Conservation (phyloP, 2,888 invertebrate species). For the Pollenia amentaria region DNA sequence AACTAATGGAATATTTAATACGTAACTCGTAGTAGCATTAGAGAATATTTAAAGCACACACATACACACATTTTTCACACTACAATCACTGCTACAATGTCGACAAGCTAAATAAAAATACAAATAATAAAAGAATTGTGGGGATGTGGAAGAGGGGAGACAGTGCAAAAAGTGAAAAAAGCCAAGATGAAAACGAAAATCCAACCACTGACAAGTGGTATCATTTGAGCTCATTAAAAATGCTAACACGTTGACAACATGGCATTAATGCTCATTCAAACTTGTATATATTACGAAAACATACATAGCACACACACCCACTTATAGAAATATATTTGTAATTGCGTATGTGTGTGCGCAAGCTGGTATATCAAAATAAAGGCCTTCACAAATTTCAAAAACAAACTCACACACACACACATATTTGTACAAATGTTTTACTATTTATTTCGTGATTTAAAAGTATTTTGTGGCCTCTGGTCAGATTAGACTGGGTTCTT, state of each 20-base stretch:
- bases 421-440: not conserved
- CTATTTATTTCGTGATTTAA: constrained; percentile 9
- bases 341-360: not conserved
- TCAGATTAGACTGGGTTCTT: not conserved
- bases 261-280: constrained; percentile 46
- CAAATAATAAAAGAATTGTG: not conserved
- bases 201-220: constrained; percentile 66
- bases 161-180: not conserved
- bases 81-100: too few relatives aligned
- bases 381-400: constrained; percentile 13
- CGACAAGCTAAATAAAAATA: too few relatives aligned
- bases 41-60: too few relatives aligned
- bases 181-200: constrained; percentile 36
- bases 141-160: too few relatives aligned
- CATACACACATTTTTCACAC: too few relatives aligned
- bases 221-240: constrained; percentile 64
- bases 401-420: not conserved
- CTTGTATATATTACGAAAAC: not conserved
- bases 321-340: too few relatives aligned
- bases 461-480: not conserved
- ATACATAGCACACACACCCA: not conserved
- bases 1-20: constrained; percentile 23
- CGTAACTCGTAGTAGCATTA: too few relatives aligned
- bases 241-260: constrained; percentile 65
- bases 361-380: not conserved